Evolutionary conservation across 2,797 vertebrate genomes (phyloP), one percentile per base, ranked within the genome.

Genomic region (Micropoecilia bifurca): DNA sequence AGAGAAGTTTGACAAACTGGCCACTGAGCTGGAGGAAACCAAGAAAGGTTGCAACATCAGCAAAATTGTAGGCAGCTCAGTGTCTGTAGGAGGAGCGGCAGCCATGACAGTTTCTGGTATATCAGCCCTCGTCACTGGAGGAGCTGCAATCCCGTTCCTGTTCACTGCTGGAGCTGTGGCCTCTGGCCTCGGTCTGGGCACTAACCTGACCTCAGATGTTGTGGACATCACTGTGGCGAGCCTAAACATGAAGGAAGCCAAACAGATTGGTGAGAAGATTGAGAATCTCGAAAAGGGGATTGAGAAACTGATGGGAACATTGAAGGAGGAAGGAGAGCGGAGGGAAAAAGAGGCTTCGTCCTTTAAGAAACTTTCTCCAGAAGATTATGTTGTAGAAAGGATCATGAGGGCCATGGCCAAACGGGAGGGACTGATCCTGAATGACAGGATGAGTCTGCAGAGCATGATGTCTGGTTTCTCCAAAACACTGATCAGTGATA

Each of bases 31-130:
- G 66, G 39, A 68, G 66, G 9, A n/a, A 25, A 68, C 66, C 18
- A 68, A 68, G 36, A 43, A 68, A 68, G 66, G 36, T 39, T 57
- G 46, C 0, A 81, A 81, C n/a, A 43, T 77, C 46, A 39, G 16
- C 20, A 74, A 78, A 39, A 13, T 61, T 61, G 30, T 78, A 10
- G 76, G 80, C 28, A 81, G 75, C 25, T 73, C 75, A 33, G 55
- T 53, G 36, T 76, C 80, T 76, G 80, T 76, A 10, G 69, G 55
- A 33, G 80, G 80, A 36, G 80, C 80, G 45, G 53, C 20, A n/a
- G 36, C 68, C 47, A 5, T 61, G 39, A 47, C 75, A 74, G 43
- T 18, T 47, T 59, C 76, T 77, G 80, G 76, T 45, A 1, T 47
- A 28, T 0, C 48, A 10, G 30, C 14, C 63, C 1, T 71, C 2